Evolutionary conservation across 2,113 vertebrate species (phyloP).

Genomic region (Crocuta crocuta): DNA sequence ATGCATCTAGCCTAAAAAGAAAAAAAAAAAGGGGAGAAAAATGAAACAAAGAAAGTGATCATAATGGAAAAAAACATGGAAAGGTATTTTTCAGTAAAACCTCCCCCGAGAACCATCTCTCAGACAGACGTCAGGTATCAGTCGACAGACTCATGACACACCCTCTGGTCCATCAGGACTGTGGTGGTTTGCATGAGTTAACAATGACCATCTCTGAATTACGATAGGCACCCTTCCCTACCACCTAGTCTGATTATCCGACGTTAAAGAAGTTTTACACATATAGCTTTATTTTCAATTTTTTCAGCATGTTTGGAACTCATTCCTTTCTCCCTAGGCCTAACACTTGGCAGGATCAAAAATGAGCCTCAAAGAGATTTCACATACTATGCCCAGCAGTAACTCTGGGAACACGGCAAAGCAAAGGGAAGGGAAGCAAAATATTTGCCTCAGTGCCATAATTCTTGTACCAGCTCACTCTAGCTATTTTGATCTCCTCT

Average conservation of each 20-base stretch:
- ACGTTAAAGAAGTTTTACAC: background rate
- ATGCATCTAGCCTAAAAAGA: constrained; percentile 84
- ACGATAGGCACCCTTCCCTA: background rate
- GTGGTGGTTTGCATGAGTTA: background rate
- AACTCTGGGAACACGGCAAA: background rate
- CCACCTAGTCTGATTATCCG: background rate
- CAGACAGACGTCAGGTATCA: background rate
- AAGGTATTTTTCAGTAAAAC: background rate
- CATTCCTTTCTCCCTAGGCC: background rate
- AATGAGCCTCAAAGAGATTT: background rate
- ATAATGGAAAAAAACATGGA: background rate
- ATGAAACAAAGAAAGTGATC: background rate
- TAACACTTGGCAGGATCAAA: background rate
- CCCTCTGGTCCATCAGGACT: background rate
- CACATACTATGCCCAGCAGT: background rate
- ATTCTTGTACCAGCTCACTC: background rate
- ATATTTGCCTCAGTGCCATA: background rate
- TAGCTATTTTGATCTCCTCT: background rate
- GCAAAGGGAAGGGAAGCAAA: background rate
- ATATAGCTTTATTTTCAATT: background rate
- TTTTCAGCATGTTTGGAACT: background rate
- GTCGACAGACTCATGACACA: background rate
- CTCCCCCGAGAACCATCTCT: background rate
- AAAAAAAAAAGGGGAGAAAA: background rate
- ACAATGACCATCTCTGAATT: background rate